These are phyloP conservation scores for Naso thynnoides DNA, from an alignment of 2,797 vertebrate genomes.

Conservation along the genomic window DNA sequence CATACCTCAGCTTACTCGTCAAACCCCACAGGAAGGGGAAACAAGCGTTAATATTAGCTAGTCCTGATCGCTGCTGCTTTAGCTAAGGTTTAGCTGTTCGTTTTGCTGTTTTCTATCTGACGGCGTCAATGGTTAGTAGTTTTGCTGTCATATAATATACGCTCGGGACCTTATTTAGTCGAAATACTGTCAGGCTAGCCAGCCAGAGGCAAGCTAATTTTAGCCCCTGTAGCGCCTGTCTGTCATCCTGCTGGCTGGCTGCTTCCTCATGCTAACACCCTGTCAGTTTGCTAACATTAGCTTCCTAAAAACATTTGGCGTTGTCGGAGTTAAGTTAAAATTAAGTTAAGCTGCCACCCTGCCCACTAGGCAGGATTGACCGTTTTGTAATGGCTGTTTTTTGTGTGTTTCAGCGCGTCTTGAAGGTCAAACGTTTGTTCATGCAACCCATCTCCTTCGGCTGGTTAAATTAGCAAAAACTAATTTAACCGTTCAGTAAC, in stretches of 20 bases:
- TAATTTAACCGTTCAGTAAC: neutral
- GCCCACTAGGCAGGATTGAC: no score
- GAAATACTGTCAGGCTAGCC: conserved; percentile 33
- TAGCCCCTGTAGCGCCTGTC: conserved; percentile 43
- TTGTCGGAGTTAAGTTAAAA: conserved; percentile 8
- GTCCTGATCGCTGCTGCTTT: conserved; percentile 38
- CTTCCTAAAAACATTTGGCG: conserved; percentile 34
- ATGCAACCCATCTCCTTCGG: neutral
- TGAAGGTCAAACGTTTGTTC: neutral
- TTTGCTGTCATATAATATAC: conserved; percentile 2
- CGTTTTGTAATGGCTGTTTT: neutral
- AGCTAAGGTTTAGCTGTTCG: conserved; percentile 58
- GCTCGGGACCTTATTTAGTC: conserved; percentile 16
- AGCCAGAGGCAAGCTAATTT: conserved; percentile 49
- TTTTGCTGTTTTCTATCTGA: conserved; percentile 22
- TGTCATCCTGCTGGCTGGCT: conserved; percentile 52
- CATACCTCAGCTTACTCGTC: conserved; percentile 18
- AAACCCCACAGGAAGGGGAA: conserved; percentile 57
- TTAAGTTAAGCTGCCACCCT: neutral
- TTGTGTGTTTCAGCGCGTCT: neutral
- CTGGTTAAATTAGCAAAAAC: conserved; percentile 25
- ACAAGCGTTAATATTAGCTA: conserved; percentile 59
- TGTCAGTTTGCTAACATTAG: conserved; percentile 62
- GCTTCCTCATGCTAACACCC: conserved; percentile 63
- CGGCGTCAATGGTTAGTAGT: neutral